phyloP scores from a whole-genome alignment of 1,140 invertebrate species.

The Cardiocondyla obscurior region DNA sequence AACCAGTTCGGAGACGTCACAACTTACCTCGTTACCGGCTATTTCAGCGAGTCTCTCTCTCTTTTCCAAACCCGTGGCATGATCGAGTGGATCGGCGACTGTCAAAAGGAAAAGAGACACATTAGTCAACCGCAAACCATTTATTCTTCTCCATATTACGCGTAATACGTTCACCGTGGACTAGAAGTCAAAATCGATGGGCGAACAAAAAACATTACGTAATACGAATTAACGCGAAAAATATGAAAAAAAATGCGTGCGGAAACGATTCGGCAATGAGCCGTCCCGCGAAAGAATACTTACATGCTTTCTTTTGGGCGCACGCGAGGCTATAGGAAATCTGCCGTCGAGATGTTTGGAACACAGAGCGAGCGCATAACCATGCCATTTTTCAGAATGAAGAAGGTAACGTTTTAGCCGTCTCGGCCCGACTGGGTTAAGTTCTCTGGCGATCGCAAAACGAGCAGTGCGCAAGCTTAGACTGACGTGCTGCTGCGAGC shows the following conservation, averaged over 20 bases:
- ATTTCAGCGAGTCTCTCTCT: constrained; percentile 92
- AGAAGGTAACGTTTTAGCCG: background rate
- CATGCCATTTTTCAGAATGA: constrained; percentile 84
- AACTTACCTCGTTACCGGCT: constrained; percentile 92
- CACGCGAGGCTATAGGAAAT: constrained; percentile 79
- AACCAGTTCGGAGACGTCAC: background rate
- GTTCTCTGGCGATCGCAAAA: background rate
- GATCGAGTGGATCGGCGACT: constrained; percentile 94
- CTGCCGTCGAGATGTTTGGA: constrained; percentile 83
- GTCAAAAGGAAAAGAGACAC: constrained; percentile 77
- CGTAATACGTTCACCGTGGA: background rate
- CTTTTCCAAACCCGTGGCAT: constrained; percentile 96
- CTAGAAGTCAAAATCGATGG: constrained; percentile 5
- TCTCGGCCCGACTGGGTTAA: constrained; percentile 21
- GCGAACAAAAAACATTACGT: constrained; percentile 73
- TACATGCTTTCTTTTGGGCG: constrained; percentile 81
- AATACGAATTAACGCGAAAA: constrained; percentile 59
- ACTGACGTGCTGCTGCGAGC: too few relatives aligned
- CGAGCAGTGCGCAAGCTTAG: background rate
- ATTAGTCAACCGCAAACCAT: constrained; percentile 9
- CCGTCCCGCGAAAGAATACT: background rate
- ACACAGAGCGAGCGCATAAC: constrained; percentile 83
- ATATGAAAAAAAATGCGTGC: background rate
- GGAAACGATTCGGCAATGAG: background rate
- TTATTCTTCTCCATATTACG: background rate